These are phyloP conservation scores for Proales similis DNA, from an alignment of 1,140 invertebrate genomes.

Conservation along the genomic window DNA sequence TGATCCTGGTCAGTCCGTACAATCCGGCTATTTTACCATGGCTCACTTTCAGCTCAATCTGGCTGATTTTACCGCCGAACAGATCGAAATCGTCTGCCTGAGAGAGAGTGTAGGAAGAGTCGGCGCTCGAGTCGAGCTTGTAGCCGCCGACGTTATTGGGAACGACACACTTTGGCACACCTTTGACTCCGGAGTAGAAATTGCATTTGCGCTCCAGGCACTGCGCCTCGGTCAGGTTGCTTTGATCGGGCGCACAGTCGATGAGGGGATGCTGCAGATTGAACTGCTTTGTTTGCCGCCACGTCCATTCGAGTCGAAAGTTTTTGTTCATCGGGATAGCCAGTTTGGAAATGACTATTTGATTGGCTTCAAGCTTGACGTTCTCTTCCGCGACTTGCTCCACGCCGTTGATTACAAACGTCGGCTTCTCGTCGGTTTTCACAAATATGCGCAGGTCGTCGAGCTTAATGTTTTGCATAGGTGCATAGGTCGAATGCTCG, in stretches of 20 bases:
- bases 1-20: slow-evolving; percentile 13
- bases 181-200: not conserved
- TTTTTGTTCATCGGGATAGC: too few relatives aligned
- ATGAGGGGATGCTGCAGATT: too few relatives aligned
- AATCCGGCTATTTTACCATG: slow-evolving; percentile 19
- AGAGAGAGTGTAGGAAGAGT: not conserved
- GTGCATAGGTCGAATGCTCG: not conserved
- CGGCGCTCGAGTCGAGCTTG: not conserved
- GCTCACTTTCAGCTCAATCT: slow-evolving; percentile 18
- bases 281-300: too few relatives aligned
- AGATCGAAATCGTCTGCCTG: slow-evolving; percentile 12
- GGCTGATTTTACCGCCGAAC: slow-evolving; percentile 1
- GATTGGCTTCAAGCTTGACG: too few relatives aligned
- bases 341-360: too few relatives aligned
- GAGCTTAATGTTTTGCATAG: slow-evolving; percentile 22
- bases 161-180: slow-evolving; percentile 1
- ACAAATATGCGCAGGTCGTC: slow-evolving; percentile 23
- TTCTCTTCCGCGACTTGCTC: too few relatives aligned
- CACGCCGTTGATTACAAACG: too few relatives aligned
- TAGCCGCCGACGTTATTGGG: slow-evolving; percentile 19
- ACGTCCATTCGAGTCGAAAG: too few relatives aligned
- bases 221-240: not conserved
- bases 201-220: not conserved
- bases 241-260: slow-evolving; percentile 13
- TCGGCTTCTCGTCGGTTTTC: too few relatives aligned